phyloP scores from a whole-genome alignment of 2,113 vertebrate species.

The Misgurnus anguillicaudatus region DNA sequence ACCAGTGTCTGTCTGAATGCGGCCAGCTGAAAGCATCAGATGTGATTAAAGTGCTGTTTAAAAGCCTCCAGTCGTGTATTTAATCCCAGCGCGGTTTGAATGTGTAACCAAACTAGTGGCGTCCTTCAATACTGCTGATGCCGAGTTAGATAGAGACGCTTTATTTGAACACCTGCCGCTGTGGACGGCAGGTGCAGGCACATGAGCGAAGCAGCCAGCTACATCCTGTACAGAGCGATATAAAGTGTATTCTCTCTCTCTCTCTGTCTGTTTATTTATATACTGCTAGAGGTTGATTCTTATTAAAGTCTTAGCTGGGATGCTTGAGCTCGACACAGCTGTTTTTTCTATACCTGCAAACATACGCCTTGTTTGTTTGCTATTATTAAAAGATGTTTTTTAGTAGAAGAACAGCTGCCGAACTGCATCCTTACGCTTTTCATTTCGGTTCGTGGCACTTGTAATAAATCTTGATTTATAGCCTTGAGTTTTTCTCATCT shows the following conservation, averaged over 20 bases:
- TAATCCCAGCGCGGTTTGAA: constrained; percentile 49
- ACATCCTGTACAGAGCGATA: background rate
- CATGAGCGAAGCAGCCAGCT: constrained; percentile 12
- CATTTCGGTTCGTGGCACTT: background rate
- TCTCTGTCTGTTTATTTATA: background rate
- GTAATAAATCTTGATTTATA: background rate
- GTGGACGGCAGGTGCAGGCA: constrained; percentile 52
- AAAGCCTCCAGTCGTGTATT: constrained; percentile 13
- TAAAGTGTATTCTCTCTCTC: background rate
- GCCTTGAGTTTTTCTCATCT: background rate
- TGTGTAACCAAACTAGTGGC: constrained; percentile 61
- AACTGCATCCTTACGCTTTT: background rate
- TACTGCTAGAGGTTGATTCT: constrained; percentile 38
- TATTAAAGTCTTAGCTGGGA: constrained; percentile 17
- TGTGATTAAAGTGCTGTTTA: constrained; percentile 25
- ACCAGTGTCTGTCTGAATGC: background rate
- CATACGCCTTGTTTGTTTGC: background rate
- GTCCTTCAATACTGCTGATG: constrained; percentile 47
- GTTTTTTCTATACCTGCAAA: background rate
- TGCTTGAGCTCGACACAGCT: background rate
- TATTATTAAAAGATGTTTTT: background rate
- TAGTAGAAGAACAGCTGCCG: background rate
- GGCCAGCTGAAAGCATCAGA: background rate
- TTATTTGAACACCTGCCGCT: constrained; percentile 80
- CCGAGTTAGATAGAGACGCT: constrained; percentile 59